Conservation (phyloP, 2,113 vertebrate species). For the Eupsittula cactorum region DNA sequence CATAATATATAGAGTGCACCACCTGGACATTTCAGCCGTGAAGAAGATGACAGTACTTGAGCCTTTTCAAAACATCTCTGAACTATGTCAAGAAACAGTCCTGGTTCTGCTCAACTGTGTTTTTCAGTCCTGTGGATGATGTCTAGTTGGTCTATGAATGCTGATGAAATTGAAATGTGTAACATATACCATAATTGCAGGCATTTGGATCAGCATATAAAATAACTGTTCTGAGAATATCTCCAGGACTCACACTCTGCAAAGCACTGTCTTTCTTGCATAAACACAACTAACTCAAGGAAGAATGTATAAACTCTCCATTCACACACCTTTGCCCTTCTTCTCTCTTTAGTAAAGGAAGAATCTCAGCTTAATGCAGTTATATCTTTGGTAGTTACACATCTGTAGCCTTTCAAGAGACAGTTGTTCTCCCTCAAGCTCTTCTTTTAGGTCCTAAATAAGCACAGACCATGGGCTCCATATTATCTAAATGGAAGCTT, state of each 20-base stretch:
- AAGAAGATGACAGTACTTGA: background rate
- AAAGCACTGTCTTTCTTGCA: constrained; percentile 20
- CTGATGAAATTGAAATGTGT: background rate
- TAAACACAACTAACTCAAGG: constrained; percentile 25
- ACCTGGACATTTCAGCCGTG: background rate
- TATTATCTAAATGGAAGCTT: background rate
- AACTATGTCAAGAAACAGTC: background rate
- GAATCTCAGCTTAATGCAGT: constrained; percentile 15
- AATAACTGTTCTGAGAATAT: constrained; percentile 8
- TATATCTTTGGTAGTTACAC: background rate
- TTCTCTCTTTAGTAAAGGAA: background rate
- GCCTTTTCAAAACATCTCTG: constrained; percentile 18
- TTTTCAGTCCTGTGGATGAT: background rate
- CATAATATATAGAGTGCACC: background rate
- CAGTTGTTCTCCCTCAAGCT: background rate
- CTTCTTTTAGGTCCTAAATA: background rate
- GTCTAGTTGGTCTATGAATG: background rate
- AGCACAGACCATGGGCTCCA: background rate
- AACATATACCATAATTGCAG: background rate
- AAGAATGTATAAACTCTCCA: constrained; percentile 50
- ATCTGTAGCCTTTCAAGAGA: constrained; percentile 35
- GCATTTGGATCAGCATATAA: background rate
- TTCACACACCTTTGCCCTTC: constrained; percentile 29
- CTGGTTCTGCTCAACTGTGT: background rate
- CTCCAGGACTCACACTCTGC: background rate